Base-by-base conservation (phyloP, 2,888 invertebrate species). In the Aricia artaxerxes region DNA sequence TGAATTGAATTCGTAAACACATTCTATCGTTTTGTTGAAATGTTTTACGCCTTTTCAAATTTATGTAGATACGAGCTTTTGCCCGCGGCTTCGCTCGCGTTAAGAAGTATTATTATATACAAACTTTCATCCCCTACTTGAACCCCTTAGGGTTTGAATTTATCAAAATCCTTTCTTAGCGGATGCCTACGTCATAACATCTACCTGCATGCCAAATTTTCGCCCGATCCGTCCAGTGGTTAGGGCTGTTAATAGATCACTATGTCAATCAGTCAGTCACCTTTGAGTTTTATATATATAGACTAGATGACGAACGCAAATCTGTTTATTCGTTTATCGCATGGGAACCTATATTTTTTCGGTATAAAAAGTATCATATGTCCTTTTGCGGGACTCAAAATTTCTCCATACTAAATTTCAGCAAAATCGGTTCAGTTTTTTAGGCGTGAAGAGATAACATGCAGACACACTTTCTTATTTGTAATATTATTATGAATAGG, bases 1-100 rank as follows among this genome's bases (percentile, higher is more conserved):
- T 77, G 31, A 64, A 40, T 76, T 80, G 44, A 73, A 73, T 73
- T 73, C 9, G 40, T 73, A 44, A 44, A 73, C 40, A 73, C 11
- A 2, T 4, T n/a, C 40, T 40, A 73, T 73, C 13, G 75, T 75
- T 75, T 49, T 13, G 13, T 49, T 16, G 35, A 35, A 69, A 69
- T 35, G 35, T 35, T 11, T 69, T 35, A 13, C 13, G 5, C 4
- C 4, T 64, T 64, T 64, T 31, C 11, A 35, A n/a, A 4, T 11
- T 35, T 69, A 9, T 64, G 31, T 64, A 24, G 24, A 24, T 24
- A 24, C 24, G 24, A 24, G 24, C 24, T 24, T 24, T 24, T 24
- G 24, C 24, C 24, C 24, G 24, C 24, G 24, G 24, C 24, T 24
- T 24, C 24, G 24, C 24, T 24, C 24, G 24, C 24, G 24, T 24